Evolutionary conservation across 64 coral and sea anemone genomes (phyloP).

Genomic region (Porites australiensis): DNA sequence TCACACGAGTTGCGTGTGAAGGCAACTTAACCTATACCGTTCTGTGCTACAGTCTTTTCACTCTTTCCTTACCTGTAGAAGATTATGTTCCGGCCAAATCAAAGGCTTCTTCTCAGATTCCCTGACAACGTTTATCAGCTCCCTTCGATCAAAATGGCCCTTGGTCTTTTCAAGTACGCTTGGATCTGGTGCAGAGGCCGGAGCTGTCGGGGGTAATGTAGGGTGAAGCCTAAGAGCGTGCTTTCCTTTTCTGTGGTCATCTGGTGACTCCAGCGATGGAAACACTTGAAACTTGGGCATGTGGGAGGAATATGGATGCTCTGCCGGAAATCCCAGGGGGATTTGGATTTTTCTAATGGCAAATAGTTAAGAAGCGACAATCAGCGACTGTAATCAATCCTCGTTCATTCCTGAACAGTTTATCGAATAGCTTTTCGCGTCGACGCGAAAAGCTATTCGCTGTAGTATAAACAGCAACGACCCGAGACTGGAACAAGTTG

Average conservation of each 20-base stretch:
- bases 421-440: too few species aligned
- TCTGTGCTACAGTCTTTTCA: too few species aligned
- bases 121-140: slow-evolving; percentile 73
- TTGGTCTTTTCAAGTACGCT: slow-evolving; percentile 83
- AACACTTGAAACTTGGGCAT: slow-evolving; percentile 80
- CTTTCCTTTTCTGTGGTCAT: slow-evolving; percentile 91
- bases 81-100: slow-evolving; percentile 83
- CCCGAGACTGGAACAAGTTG: too few species aligned
- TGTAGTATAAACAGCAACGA: too few species aligned
- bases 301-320: slow-evolving; percentile 87
- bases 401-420: too few species aligned
- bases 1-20: too few species aligned
- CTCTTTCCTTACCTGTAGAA: slow-evolving; percentile 71
- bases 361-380: not conserved
- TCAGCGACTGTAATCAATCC: not conserved
- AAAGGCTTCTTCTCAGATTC: slow-evolving; percentile 87
- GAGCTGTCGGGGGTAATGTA: slow-evolving; percentile 83
- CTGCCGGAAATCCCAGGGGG: slow-evolving; percentile 80
- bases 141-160: slow-evolving; percentile 83
- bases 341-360: slow-evolving; percentile 70
- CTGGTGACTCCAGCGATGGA: slow-evolving; percentile 85
- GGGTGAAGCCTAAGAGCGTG: slow-evolving; percentile 51
- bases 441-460: too few species aligned
- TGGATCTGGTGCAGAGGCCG: slow-evolving; percentile 85
- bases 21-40: too few species aligned